Evolutionary conservation across 2,113 vertebrate species (phyloP), one percentile per base, ranked within the genome.

Genomic region (Lathamus discolor): DNA sequence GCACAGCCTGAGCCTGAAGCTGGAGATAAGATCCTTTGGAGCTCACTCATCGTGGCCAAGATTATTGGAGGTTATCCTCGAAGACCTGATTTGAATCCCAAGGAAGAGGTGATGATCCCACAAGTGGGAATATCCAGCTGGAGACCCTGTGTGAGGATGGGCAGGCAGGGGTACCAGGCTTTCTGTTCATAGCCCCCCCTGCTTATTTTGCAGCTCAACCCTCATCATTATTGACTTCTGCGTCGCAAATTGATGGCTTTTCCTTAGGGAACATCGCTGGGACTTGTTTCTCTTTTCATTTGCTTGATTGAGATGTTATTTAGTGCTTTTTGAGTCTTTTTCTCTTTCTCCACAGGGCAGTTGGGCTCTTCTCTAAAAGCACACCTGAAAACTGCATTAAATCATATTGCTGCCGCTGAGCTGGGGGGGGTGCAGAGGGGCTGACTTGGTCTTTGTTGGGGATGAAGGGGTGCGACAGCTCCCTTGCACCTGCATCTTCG

Each of bases 221-320:
- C 23, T 69, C 52, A 16, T 33, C 0, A 2, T 35, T 0, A 2
- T 35, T 0, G 2, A 23, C 52, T 68, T 57, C 6, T 48, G 43
- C 5, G 5, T 49, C 20, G 31, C 19, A 63, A 90, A 57, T 29
- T 23, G 72, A 33, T 86, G 67, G 10, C 17, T 89, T 77, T 86
- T 59, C 76, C 33, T 3, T 15, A 16, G 86, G 77, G 54, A 52
- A 27, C 3, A 1, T n/a, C 6, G 23, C 66, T 73, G 67, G 61
- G 57, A 41, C 35, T 73, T 69, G 16, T 41, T 91, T 89, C 70
- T 64, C 18, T 83, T 39, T 64, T 51, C 61, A 41, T 89, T 78
- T 74, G 31, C 55, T 63, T 83, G 59, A 55, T 33, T 54, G 66
- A 68, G 73, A 63, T 41, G 46, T 67, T 72, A 28, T 63, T 27